Percentiles rank a stretch among this genome's conserved stretches.
Evolutionary conservation across 2,888 invertebrate genomes (phyloP).

Genomic region (Sialis fuliginosa): DNA sequence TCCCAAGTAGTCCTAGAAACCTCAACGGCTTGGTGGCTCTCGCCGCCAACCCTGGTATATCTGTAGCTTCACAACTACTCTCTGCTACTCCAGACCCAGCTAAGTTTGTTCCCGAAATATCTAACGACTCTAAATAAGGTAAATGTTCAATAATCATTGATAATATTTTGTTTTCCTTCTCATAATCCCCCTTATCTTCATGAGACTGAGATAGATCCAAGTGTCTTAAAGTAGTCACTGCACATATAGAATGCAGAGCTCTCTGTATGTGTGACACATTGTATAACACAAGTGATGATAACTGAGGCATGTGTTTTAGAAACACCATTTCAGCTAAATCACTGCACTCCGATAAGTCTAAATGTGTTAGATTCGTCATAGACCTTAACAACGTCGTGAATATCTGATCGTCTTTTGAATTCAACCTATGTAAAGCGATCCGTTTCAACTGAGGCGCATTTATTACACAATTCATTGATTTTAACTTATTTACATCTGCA

Average conservation of each 20-base stretch:
- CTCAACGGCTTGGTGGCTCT: conserved; percentile 62
- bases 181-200: conserved; percentile 49
- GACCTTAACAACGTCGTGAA: conserved; percentile 36
- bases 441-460: conserved; percentile 38
- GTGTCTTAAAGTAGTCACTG: conserved; percentile 39
- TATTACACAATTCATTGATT: conserved; percentile 26
- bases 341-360: conserved; percentile 54
- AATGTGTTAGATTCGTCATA: conserved; percentile 40
- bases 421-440: conserved; percentile 37
- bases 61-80: conserved; percentile 33
- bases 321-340: conserved; percentile 47
- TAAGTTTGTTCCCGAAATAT: conserved; percentile 92
- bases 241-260: conserved; percentile 40
- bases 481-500: conserved; percentile 5
- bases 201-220: conserved; percentile 72
- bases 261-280: conserved; percentile 54
- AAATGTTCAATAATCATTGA: conserved; percentile 53
- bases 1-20: conserved; percentile 84
- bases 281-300: conserved; percentile 61
- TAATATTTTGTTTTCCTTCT: conserved; percentile 55
- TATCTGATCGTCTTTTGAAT: conserved; percentile 29
- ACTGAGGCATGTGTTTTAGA: conserved; percentile 41
- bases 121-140: conserved; percentile 61
- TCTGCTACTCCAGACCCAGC: conserved; percentile 68
- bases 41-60: conserved; percentile 74